Evolutionary conservation across 2,888 invertebrate species (phyloP).

Genomic region (Neoitamus cyanurus): DNA sequence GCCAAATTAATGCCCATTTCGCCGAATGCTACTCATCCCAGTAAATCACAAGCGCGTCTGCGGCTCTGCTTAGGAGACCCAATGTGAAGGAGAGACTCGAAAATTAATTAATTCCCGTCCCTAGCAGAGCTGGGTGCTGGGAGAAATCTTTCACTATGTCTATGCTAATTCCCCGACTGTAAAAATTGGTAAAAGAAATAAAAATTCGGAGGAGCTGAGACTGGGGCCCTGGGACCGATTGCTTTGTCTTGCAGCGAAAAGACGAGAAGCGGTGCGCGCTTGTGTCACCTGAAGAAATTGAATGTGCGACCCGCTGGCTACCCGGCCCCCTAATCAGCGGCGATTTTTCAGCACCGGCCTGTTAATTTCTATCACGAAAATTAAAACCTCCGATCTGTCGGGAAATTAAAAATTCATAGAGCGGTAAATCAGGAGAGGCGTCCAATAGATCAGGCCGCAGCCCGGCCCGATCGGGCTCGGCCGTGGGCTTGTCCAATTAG

Average conservation of each 20-base stretch:
- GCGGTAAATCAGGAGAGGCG: slow-evolving; percentile 20
- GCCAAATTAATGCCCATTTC: slow-evolving; percentile 37
- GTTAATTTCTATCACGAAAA: slow-evolving; percentile 40
- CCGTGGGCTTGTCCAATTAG: slow-evolving; percentile 38
- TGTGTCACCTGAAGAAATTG: slow-evolving; percentile 12
- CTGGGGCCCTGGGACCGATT: background rate
- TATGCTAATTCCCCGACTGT: background rate
- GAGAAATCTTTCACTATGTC: slow-evolving; percentile 5
- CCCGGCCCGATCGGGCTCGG: background rate
- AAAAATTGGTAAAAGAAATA: background rate
- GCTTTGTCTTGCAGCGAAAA: background rate
- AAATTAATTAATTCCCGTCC: slow-evolving; percentile 37
- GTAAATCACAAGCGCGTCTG: slow-evolving; percentile 11
- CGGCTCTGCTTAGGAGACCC: background rate
- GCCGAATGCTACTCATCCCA: slow-evolving; percentile 22
- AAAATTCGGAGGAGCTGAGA: background rate
- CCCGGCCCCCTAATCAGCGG: slow-evolving; percentile 21
- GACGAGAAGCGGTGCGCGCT: background rate
- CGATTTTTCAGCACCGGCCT: slow-evolving; percentile 29
- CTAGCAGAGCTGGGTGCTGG: background rate
- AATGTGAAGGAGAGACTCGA: background rate
- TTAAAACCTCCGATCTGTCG: slow-evolving; percentile 2
- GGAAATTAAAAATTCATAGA: slow-evolving; percentile 4
- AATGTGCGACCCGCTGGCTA: background rate
- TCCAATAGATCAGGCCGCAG: slow-evolving; percentile 12